Evolutionary conservation across 2,888 invertebrate genomes (phyloP).

Genomic region (Frankliniella intonsa): DNA sequence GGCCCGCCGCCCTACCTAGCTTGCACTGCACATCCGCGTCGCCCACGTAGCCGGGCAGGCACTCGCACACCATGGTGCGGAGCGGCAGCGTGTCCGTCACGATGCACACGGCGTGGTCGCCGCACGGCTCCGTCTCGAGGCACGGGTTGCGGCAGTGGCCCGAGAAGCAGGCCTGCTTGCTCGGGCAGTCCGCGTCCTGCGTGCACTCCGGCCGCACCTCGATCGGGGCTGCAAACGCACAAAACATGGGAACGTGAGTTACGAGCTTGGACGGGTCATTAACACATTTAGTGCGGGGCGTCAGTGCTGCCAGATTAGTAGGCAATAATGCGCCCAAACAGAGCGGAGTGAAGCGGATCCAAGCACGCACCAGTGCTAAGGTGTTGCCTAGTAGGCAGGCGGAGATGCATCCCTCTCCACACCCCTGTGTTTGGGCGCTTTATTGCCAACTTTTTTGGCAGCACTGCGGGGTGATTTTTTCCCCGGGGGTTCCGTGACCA

Average conservation of each 20-base stretch:
- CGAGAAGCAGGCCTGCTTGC: slow-evolving; percentile 75
- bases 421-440: too few relatives aligned
- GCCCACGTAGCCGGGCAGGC: slow-evolving; percentile 74
- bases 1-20: slow-evolving; percentile 56
- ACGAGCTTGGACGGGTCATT: neutral
- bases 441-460: too few relatives aligned
- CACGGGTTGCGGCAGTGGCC: slow-evolving; percentile 79
- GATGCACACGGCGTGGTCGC: slow-evolving; percentile 71
- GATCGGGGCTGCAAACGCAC: slow-evolving; percentile 48
- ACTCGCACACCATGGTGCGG: slow-evolving; percentile 83
- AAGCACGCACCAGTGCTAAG: too few relatives aligned
- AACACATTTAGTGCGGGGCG: too few relatives aligned
- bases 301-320: too few relatives aligned
- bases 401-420: too few relatives aligned
- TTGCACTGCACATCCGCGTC: slow-evolving; percentile 81
- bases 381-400: too few relatives aligned
- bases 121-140: slow-evolving; percentile 69
- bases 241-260: neutral
- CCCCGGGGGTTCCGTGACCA: too few relatives aligned
- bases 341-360: too few relatives aligned
- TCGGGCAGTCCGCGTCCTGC: slow-evolving; percentile 79
- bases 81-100: slow-evolving; percentile 82
- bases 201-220: slow-evolving; percentile 61
- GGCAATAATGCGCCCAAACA: too few relatives aligned
- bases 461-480: too few relatives aligned